A percentile compares a stretch with the other conserved stretches of the same genome.
Evolutionary conservation across 2,888 invertebrate species (phyloP).

Genomic region (Pomacea canaliculata): DNA sequence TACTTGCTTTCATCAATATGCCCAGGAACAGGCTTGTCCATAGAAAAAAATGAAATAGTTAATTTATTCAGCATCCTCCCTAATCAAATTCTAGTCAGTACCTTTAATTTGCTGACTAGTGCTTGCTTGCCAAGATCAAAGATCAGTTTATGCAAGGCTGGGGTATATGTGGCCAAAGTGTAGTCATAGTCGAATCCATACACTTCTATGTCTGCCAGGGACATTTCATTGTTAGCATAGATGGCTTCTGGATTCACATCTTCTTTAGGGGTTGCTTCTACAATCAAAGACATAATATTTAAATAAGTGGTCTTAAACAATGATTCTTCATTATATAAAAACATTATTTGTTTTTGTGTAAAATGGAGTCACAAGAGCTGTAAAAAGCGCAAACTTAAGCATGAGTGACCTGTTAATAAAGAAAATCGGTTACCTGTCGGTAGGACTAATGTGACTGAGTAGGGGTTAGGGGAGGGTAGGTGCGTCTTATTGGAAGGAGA

Average conservation of each 20-base stretch:
- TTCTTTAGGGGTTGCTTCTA: constrained; percentile 38
- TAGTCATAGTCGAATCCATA: constrained; percentile 99
- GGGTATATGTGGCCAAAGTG: constrained; percentile 94
- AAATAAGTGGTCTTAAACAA: neutral
- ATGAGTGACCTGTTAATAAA: no score
- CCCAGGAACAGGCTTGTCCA: neutral
- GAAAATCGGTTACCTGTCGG: no score
- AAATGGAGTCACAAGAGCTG: neutral
- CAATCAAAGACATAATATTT: constrained; percentile 16
- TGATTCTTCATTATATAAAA: no score
- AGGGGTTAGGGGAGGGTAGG: no score
- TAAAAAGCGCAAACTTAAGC: neutral
- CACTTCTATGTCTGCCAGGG: constrained; percentile 89
- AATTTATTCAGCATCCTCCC: neutral
- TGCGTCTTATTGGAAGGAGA: no score
- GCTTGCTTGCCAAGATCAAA: constrained; percentile 91
- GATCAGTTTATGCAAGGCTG: constrained; percentile 87
- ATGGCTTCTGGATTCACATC: constrained; percentile 81
- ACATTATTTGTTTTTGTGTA: neutral
- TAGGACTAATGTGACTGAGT: no score
- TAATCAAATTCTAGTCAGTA: constrained; percentile 64
- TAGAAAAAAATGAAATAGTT: neutral
- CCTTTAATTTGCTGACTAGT: constrained; percentile 89
- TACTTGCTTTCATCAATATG: no score
- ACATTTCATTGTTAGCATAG: constrained; percentile 96